phyloP scores from a whole-genome alignment of 2,888 invertebrate species.

The Caenorhabditis sp. region DNA sequence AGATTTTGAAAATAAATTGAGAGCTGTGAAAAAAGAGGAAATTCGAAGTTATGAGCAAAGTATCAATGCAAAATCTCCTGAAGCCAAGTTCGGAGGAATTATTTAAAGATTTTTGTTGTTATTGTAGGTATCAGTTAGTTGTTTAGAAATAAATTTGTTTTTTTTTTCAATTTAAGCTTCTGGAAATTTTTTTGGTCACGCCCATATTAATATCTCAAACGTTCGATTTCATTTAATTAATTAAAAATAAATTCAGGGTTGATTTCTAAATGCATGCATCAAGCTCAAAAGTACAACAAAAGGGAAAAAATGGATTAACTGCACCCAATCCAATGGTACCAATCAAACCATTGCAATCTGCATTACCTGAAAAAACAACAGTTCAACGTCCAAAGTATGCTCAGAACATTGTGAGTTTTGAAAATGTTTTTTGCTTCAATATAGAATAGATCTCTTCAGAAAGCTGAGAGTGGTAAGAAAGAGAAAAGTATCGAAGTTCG shows the following conservation, averaged over 20 bases:
- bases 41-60: slow-evolving; percentile 34
- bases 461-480: background rate
- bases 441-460: background rate
- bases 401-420: background rate
- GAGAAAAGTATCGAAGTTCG: background rate
- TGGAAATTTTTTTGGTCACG: background rate
- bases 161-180: background rate
- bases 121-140: slow-evolving; percentile 4
- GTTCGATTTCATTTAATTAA: too few species aligned
- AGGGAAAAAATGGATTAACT: background rate
- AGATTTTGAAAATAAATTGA: slow-evolving; percentile 48
- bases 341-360: background rate
- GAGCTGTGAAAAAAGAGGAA: slow-evolving; percentile 45
- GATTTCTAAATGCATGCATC: background rate
- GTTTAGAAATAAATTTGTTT: slow-evolving; percentile 8
- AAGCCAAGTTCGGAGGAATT: slow-evolving; percentile 50
- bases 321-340: background rate
- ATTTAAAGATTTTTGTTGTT: slow-evolving; percentile 15
- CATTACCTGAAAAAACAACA: background rate
- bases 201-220: background rate
- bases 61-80: slow-evolving; percentile 45
- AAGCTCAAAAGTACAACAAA: background rate
- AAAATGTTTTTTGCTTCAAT: background rate
- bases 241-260: background rate
- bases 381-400: slow-evolving; percentile 4